phyloP scores from a whole-genome alignment of 2,113 vertebrate species.

The Hippocampus guttulatus region DNA sequence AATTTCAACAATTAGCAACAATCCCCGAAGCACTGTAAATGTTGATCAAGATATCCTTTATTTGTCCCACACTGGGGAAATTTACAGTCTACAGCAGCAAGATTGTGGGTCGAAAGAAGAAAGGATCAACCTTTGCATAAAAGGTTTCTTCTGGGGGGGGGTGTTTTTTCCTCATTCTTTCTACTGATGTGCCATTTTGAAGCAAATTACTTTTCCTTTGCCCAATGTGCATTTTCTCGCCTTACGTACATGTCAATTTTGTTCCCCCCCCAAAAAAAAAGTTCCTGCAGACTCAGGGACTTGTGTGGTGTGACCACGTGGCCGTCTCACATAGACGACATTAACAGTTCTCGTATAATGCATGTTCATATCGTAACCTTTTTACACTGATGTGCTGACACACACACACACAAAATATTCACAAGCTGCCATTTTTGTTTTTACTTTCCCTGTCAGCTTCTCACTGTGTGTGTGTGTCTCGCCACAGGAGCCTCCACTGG shows the following conservation, averaged over 20 bases:
- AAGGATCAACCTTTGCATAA: not conserved
- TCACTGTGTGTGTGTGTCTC: slow-evolving; percentile 62
- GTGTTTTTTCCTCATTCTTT: not conserved
- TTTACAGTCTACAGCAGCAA: too few species aligned
- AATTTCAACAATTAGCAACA: not conserved
- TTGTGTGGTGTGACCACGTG: not conserved
- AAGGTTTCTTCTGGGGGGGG: not conserved
- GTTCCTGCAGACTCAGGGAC: not conserved
- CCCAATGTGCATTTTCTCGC: not conserved
- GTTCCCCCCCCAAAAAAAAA: not conserved
- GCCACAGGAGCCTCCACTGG: slow-evolving; percentile 59
- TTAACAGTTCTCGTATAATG: slow-evolving; percentile 19
- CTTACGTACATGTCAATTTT: not conserved
- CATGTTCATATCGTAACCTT: slow-evolving; percentile 30
- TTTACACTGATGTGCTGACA: not conserved
- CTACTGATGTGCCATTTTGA: not conserved
- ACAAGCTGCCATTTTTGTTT: not conserved
- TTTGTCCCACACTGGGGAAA: too few species aligned
- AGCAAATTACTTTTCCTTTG: not conserved
- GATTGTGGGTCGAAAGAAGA: too few species aligned
- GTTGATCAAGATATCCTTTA: not conserved
- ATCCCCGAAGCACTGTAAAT: not conserved
- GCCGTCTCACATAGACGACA: not conserved
- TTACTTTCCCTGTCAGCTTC: slow-evolving; percentile 30
- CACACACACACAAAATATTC: not conserved